phyloP scores from a whole-genome alignment of 1,140 invertebrate species.

The Chrysomallon squamiferum region DNA sequence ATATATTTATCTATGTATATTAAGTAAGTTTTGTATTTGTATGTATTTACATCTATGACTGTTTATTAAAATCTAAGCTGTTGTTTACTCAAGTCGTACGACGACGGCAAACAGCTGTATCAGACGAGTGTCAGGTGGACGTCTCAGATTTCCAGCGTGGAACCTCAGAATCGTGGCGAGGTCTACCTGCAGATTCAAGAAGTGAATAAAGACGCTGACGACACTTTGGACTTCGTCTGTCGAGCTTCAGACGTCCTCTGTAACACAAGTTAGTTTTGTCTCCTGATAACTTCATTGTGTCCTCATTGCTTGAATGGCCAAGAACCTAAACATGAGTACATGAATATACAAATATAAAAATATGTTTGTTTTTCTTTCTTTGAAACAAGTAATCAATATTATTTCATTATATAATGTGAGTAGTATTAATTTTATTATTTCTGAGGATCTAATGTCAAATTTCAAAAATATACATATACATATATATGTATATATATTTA shows the following conservation, averaged over 20 bases:
- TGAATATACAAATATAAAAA: background rate
- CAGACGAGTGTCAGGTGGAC: slow-evolving; percentile 20
- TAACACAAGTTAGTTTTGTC: slow-evolving; percentile 72
- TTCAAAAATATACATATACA: no score
- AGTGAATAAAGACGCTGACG: slow-evolving; percentile 78
- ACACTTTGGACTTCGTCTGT: slow-evolving; percentile 78
- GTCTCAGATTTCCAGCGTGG: slow-evolving; percentile 32
- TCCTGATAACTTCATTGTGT: background rate
- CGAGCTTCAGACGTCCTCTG: slow-evolving; percentile 77
- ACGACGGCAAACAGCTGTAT: slow-evolving; percentile 27
- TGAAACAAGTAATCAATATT: background rate
- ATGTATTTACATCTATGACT: no score
- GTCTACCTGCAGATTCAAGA: slow-evolving; percentile 82
- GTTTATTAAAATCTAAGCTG: no score
- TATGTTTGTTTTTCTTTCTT: background rate
- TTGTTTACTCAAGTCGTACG: slow-evolving; percentile 25
- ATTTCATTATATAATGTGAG: background rate
- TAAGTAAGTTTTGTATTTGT: no score
- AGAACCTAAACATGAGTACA: background rate
- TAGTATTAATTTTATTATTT: background rate
- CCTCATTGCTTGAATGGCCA: background rate
- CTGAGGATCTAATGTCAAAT: no score
- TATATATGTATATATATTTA: no score
- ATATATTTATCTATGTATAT: no score
- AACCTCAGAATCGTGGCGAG: slow-evolving; percentile 75